A percentile compares a stretch with the other conserved stretches of the same genome.
These are phyloP conservation scores for Heliocidaris tuberculata DNA, from an alignment of 35 echinoderm and acorn worm species.

Conservation along the genomic window DNA sequence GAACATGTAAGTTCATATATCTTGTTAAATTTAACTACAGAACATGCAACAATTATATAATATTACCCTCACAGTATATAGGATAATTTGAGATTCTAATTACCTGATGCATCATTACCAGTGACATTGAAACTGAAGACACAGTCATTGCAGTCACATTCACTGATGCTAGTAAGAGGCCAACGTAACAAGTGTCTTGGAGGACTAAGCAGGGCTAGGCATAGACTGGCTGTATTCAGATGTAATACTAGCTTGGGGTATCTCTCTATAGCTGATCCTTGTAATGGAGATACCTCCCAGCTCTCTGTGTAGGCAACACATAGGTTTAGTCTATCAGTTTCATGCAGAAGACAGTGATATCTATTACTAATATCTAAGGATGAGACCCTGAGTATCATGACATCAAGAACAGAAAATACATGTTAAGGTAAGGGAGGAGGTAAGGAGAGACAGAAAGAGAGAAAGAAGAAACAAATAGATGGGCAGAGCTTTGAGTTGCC, in stretches of 20 bases:
- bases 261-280: neutral
- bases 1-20: too few relatives aligned
- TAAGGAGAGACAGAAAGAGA: neutral
- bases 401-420: too few relatives aligned
- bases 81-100: neutral
- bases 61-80: too few relatives aligned
- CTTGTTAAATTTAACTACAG: too few relatives aligned
- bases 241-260: neutral
- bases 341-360: too few relatives aligned
- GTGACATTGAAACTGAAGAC: neutral
- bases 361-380: too few relatives aligned
- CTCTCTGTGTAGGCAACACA: neutral
- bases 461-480: too few relatives aligned
- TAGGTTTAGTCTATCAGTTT: neutral
- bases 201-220: slow-evolving; percentile 19
- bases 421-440: neutral
- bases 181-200: slow-evolving; percentile 31
- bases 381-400: too few relatives aligned
- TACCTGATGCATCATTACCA: slow-evolving; percentile 23
- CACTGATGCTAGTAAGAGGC: neutral
- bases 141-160: neutral
- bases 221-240: slow-evolving; percentile 29
- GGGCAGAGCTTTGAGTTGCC: too few relatives aligned
- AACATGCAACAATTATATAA: too few relatives aligned
- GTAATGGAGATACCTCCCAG: slow-evolving; percentile 28